phyloP scores from a whole-genome alignment of 2,888 invertebrate species.

The Germaria angustata region DNA sequence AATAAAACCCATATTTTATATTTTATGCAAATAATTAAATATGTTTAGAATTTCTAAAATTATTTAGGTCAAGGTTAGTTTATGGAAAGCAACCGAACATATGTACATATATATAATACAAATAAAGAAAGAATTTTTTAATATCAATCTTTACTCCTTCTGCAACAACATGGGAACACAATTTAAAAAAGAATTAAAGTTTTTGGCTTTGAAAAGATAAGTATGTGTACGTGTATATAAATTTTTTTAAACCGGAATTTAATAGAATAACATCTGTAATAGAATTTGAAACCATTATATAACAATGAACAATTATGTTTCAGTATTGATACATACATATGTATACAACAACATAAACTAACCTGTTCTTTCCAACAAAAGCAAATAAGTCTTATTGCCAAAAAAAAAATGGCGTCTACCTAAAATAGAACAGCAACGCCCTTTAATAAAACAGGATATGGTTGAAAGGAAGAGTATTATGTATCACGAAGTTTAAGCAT shows the following conservation, averaged over 20 bases:
- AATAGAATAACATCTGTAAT: constrained; percentile 14
- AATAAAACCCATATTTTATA: neutral
- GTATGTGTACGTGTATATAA: no score
- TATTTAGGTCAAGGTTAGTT: constrained; percentile 58
- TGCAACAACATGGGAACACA: neutral
- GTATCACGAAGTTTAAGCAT: neutral
- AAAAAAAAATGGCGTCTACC: constrained; percentile 73
- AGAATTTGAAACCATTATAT: constrained; percentile 57
- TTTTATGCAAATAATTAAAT: constrained; percentile 8
- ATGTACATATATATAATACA: no score
- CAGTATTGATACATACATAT: no score
- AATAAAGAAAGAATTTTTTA: neutral
- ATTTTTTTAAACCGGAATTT: constrained; percentile 58
- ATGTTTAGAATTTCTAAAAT: neutral
- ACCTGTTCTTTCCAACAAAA: constrained; percentile 38
- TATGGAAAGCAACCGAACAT: neutral
- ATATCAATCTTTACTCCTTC: neutral
- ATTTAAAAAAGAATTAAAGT: constrained; percentile 7
- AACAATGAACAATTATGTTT: constrained; percentile 21
- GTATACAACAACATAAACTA: constrained; percentile 2
- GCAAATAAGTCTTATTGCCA: neutral
- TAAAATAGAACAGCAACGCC: constrained; percentile 64
- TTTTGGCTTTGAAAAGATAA: neutral
- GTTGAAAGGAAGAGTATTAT: neutral
- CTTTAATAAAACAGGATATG: constrained; percentile 61